Evolutionary conservation across 2,797 vertebrate genomes (phyloP), one percentile per base, ranked within the genome.

Genomic region (Carduelis carduelis): DNA sequence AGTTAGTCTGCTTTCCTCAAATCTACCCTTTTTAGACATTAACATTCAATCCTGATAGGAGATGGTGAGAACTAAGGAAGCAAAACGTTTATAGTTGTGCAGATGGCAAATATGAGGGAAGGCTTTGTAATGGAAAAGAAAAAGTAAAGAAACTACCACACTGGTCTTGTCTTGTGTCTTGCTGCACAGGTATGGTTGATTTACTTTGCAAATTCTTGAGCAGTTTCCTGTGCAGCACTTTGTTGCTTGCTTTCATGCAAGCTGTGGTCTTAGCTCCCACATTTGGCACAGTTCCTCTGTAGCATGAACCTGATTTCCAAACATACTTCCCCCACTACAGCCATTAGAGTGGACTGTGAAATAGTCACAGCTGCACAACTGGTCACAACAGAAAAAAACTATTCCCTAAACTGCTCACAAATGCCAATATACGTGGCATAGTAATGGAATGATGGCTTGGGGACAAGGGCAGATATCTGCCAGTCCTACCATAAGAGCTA

Each of bases 281-380:
- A 3, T 77, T 72, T 83, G 89, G 46, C 61, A 55, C 4, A 21
- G 21, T 15, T 61, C 46, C 44, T 61, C 66, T 47, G 55, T 3
- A 82, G 89, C 50, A n/a, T 50, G 63, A 90, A 76, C 70, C 81
- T 90, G 23, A 49, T 69, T 92, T 82, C 83, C 83, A 93, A 87
- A 90, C 75, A 59, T 69, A 22, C 13, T 64, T 90, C 53, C n/a
- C 18, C 27, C 9, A 87, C 43, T 79, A 83, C 65, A 81, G 11
- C 57, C 83, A 50, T 49, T 50, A 32, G 27, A 78, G 28, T 23
- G 68, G 65, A 55, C 68, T 50, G 8, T 10, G 61, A 75, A 94
- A 81, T 26, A 89, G 47, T 74, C 50, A 60, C 27, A 93, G 65
- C 20, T 10, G 44, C 57, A 63, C 0, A n/a, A 17, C 24, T 75